Base-by-base conservation (phyloP, 2,888 invertebrate species). In the Eurytoma californica region DNA sequence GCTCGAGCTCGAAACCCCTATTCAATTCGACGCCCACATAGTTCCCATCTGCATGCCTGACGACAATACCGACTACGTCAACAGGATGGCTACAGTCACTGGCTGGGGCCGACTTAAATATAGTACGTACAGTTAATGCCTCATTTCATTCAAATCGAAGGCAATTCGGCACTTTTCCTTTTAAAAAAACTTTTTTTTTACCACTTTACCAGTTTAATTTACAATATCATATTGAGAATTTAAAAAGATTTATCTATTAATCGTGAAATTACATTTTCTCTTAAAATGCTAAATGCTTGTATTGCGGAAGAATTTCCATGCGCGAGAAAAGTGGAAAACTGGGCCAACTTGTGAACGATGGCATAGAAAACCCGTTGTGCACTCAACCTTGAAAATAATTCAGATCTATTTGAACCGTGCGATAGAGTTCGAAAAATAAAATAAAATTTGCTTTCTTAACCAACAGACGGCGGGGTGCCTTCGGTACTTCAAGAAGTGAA, bases 91-190 rank as follows among this genome's bases (percentile, higher is more conserved):
- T 0, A 96, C 95, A 0, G 97, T 97, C 3, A 97, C 97, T 0
- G 97, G 97, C 1, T 97, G 97, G 97, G 97, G 97, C 0, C 93
- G 97, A 18, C 92, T 97, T 58, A 96, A 96, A 90, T 97, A 97
- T 87, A 96, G 96, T 92, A 84, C 88, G 91, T 86, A 30, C 5
- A 9, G 3, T 47, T 20, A 47, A 14, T 9, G n/a, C 13, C 30
- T 30, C 20, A 60, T n/a, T 57, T 20, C 55, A 4, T 58, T 13
- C 24, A n/a, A n/a, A n/a, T n/a, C n/a, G n/a, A n/a, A n/a, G n/a
- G n/a, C n/a, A n/a, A n/a, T n/a, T n/a, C 20, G 20, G 7, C 18
- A 20, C 7, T 18, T 55, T 55, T 55, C n/a, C 55, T 58, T 58
- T 58, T 4, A 1, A 58, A 30, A 30, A 30, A 7, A 30, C 5